Percentiles rank a stretch among this genome's conserved stretches.
phyloP scores from a whole-genome alignment of 2,888 invertebrate genomes.

The Leptinotarsa peninsularis region DNA sequence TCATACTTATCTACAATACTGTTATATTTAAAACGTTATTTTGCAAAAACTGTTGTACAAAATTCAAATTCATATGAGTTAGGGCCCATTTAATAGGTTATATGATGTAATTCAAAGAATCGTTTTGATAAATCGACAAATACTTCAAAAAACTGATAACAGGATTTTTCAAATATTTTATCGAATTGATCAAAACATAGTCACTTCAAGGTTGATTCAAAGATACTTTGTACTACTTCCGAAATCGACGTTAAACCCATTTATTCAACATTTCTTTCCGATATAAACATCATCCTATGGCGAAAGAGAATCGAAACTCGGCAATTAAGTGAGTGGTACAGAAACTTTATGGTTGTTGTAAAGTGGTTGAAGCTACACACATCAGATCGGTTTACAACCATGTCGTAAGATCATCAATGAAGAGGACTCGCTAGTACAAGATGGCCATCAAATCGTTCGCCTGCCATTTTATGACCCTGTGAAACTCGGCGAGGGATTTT shows the following conservation, averaged over 20 bases:
- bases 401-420: conserved; percentile 53
- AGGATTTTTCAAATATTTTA: too few species aligned
- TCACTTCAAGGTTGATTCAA: too few species aligned
- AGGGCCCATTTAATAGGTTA: too few species aligned
- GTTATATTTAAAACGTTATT: too few species aligned
- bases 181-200: too few species aligned
- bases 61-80: too few species aligned
- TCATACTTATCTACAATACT: too few species aligned
- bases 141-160: too few species aligned
- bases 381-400: conserved; percentile 51
- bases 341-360: conserved; percentile 36
- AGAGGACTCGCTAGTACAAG: conserved; percentile 50
- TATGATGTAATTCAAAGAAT: too few species aligned
- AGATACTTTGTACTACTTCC: too few species aligned
- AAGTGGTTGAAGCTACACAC: conserved; percentile 39
- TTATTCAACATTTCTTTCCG: background rate
- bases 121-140: too few species aligned
- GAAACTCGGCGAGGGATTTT: conserved; percentile 37
- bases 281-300: background rate
- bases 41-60: too few species aligned
- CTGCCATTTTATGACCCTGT: conserved; percentile 47
- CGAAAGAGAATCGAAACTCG: background rate
- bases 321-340: conserved; percentile 26
- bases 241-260: background rate
- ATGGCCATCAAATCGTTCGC: conserved; percentile 55